Evolutionary conservation across 1,140 invertebrate species (phyloP).

Genomic region (Ephestia elutella): DNA sequence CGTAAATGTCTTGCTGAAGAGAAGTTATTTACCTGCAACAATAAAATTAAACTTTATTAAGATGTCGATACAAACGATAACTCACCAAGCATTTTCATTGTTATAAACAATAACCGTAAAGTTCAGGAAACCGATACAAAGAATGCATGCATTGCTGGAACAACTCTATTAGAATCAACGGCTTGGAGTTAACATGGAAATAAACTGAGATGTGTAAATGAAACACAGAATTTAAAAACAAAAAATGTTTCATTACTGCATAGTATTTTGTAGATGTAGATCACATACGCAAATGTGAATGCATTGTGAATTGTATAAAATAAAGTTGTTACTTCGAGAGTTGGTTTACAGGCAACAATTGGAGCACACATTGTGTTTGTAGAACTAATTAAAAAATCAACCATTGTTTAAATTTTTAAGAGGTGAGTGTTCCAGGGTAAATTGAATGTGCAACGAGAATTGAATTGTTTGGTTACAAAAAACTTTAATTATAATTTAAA

Average conservation of each 20-base stretch:
- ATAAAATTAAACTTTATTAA: slow-evolving; percentile 38
- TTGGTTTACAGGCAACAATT: slow-evolving; percentile 22
- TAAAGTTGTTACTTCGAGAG: slow-evolving; percentile 31
- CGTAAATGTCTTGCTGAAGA: not conserved
- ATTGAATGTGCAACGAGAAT: not conserved
- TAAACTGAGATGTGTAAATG: slow-evolving; percentile 3
- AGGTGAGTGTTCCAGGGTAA: too few relatives aligned
- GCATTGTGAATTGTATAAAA: slow-evolving; percentile 25
- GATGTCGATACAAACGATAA: slow-evolving; percentile 25
- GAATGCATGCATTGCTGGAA: slow-evolving; percentile 5
- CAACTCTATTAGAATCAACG: not conserved
- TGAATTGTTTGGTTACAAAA: not conserved
- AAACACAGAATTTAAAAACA: not conserved
- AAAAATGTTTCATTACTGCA: slow-evolving; percentile 30
- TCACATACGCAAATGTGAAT: slow-evolving; percentile 41
- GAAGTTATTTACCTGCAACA: slow-evolving; percentile 46
- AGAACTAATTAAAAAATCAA: slow-evolving; percentile 8
- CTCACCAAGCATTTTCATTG: slow-evolving; percentile 21
- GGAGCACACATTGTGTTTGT: not conserved
- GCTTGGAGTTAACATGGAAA: not conserved
- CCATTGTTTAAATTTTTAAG: slow-evolving; percentile 9
- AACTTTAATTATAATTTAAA: not conserved
- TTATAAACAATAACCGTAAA: slow-evolving; percentile 21
- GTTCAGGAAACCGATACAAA: slow-evolving; percentile 44
- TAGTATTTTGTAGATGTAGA: slow-evolving; percentile 35